Base-by-base conservation (phyloP, 1,140 invertebrate species). In the Anastatus disparis region DNA sequence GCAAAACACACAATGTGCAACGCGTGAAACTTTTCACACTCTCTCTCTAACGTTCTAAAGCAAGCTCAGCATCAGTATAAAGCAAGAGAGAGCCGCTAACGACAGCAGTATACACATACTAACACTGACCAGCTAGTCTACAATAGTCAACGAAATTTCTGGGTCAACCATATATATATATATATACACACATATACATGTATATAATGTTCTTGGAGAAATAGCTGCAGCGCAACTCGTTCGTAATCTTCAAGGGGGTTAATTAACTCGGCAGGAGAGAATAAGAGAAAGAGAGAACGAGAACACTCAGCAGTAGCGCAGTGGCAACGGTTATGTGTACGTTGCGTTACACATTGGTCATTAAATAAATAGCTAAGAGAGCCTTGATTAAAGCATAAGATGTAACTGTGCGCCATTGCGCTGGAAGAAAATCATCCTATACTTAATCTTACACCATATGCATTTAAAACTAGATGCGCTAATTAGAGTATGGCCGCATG, bases 241-340 rank as follows among this genome's bases (percentile, higher is more conserved):
- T 53, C 50, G 0, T 64, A 64, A 64, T 64, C 62, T 64, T 64
- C 31, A 27, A 15, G 31, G 22, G 35, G 24, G 20, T 64, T 64
- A 53, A 64, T 52, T 64, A 64, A 52, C 46, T 38, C 17, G 12
- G 13, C 31, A n/a, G 40, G 22, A 53, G 15, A n/a, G 29, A 3
- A 29, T 2, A 15, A 10, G 22, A 52, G 29, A 17, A 22, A 31
- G 20, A n/a, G n/a, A 7, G 27, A 31, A 31, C 26, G 10, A 17
- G 44, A 63, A 29, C n/a, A 48, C 61, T n/a, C 29, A 22, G 44
- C 46, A 31, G 15, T 27, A n/a, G n/a, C 2, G 12, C 29, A n/a
- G 4, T 12, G 35, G 13, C 46, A 10, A 38, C 22, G 10, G 2
- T 13, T 31, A 9, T 22, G 12, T 29, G n/a, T 55, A n/a, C 2